Conservation (phyloP, 1,140 invertebrate species). For the Orchesella cincta region DNA sequence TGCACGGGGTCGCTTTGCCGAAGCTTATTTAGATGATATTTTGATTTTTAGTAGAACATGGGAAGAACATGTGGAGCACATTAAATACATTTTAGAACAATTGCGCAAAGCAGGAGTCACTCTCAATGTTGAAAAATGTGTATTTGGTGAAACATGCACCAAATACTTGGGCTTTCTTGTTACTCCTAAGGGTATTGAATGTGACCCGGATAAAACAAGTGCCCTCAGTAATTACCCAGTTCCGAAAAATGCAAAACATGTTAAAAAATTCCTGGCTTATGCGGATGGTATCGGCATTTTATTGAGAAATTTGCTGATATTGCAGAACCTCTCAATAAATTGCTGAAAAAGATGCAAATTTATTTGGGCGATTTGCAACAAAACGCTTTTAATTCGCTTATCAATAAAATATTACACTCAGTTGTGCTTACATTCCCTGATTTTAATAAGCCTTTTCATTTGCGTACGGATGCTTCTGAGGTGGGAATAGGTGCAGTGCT, state of each 20-base stretch:
- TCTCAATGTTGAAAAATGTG: slow-evolving; percentile 58
- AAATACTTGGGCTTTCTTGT: slow-evolving; percentile 58
- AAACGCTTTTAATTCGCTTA: slow-evolving; percentile 52
- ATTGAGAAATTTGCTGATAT: slow-evolving; percentile 54
- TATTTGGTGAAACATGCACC: slow-evolving; percentile 57
- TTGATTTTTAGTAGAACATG: neutral
- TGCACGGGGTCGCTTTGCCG: slow-evolving; percentile 11
- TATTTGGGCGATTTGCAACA: slow-evolving; percentile 53
- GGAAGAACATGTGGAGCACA: slow-evolving; percentile 4
- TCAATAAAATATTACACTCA: slow-evolving; percentile 37
- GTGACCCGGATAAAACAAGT: slow-evolving; percentile 56
- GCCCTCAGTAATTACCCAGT: slow-evolving; percentile 54
- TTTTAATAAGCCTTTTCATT: neutral
- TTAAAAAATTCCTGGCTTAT: slow-evolving; percentile 57
- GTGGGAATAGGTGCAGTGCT: neutral
- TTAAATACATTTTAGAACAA: neutral
- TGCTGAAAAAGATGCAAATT: slow-evolving; percentile 55
- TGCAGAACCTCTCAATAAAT: slow-evolving; percentile 53
- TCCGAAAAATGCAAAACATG: slow-evolving; percentile 54
- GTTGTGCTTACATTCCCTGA: slow-evolving; percentile 26
- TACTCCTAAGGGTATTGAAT: slow-evolving; percentile 55
- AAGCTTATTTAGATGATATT: slow-evolving; percentile 23
- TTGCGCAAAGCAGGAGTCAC: slow-evolving; percentile 54
- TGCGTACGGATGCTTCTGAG: slow-evolving; percentile 20
- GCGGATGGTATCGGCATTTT: slow-evolving; percentile 57